Base-by-base conservation (phyloP, 1,140 invertebrate species). In the Leptoteleia sp. region DNA sequence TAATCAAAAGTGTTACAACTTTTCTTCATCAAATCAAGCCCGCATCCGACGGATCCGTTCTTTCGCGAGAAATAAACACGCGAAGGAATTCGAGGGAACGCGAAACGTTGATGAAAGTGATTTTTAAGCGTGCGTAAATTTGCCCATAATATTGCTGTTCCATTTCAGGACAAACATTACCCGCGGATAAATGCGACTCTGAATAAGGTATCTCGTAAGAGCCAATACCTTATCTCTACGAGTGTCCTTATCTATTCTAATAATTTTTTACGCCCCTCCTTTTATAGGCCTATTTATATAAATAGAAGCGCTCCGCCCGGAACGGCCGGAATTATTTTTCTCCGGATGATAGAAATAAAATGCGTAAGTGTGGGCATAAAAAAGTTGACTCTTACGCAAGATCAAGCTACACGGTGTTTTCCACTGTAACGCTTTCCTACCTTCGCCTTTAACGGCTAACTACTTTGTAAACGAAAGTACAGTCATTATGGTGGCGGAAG, bases 401-500 rank as follows among this genome's bases (percentile, higher is more conserved):
- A 47, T 35, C 17, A 57, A 55, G 38, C 16, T 50, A 17, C 11
- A n/a, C 1, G 8, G 35, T 50, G 33, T 52, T 19, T 45, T 52
- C 37, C 13, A 45, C 27, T 27, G 12, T n/a, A 48, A 48, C 52
- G n/a, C 27, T 45, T 15, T 43, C n/a, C 35, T 16, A 19, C 12
- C 35, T 43, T 11, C 27, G 6, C 17, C 55, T 54, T 72, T 54
- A 61, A 54, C 47, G 35, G 47, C 17, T 71, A 50, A 59, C 43
- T 61, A 40, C 54, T 57, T 37, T 62, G 48, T 73, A 73, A 68
- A 79, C 68, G 52, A 62, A 73, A 79, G 61, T 70, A 67, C 62
- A 62, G 42, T 54, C 50, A 79, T 82, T 81, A 81, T 22, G 22
- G 52, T 52, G 43, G 42, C 61, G 50, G 70, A 78, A 81, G 75